Conservation (phyloP, 2,113 vertebrate species). For the Sterrhoptilus dennistouni region DNA sequence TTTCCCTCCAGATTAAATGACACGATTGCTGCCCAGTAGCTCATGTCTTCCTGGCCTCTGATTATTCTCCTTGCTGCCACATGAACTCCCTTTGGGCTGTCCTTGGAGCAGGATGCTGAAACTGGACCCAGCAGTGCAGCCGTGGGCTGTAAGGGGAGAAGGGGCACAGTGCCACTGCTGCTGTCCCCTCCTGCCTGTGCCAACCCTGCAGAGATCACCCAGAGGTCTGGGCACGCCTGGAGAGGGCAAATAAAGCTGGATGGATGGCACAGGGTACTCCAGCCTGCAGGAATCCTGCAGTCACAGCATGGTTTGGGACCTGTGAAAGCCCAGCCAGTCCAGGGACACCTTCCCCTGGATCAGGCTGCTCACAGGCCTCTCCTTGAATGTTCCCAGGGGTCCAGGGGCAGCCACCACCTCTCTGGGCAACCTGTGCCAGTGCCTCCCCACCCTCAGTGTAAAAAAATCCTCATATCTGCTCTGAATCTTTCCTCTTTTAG, state of each 20-base stretch:
- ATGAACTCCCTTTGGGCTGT: rapidly evolving
- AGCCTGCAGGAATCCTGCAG: not conserved
- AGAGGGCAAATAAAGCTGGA: not conserved
- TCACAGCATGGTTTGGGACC: not conserved
- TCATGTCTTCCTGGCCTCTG: not conserved
- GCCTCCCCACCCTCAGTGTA: rapidly evolving
- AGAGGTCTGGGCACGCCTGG: not conserved
- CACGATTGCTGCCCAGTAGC: not conserved
- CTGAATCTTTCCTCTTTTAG: not conserved
- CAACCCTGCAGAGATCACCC: not conserved
- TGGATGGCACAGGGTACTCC: not conserved
- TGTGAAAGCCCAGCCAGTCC: not conserved
- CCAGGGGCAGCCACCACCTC: not conserved
- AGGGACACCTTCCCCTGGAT: not conserved
- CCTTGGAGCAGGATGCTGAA: not conserved
- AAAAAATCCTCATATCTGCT: rapidly evolving
- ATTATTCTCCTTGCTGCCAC: not conserved
- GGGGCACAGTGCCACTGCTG: not conserved
- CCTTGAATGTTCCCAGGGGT: not conserved
- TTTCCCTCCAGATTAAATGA: not conserved
- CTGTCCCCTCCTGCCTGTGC: not conserved
- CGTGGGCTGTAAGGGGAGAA: not conserved
- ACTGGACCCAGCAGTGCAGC: rapidly evolving
- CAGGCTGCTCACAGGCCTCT: not conserved
- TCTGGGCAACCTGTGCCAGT: not conserved